Conservation (phyloP, 1,140 invertebrate species). For the Pristionchus pacificus region DNA sequence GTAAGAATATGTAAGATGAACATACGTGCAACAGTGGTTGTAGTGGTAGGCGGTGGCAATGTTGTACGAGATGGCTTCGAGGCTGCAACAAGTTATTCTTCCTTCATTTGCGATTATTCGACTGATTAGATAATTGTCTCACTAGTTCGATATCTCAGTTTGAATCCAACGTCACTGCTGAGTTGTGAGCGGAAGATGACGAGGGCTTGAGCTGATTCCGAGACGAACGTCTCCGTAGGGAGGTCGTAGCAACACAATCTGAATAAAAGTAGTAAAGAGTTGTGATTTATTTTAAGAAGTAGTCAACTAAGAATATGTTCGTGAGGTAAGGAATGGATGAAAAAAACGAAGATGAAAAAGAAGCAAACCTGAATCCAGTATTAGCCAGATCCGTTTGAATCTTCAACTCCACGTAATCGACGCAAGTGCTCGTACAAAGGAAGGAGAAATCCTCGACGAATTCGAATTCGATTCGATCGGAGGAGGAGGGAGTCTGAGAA, state of each 20-base stretch:
- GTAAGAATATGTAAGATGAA: neutral
- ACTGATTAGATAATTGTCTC: conserved; percentile 16
- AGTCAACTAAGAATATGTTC: too few relatives aligned
- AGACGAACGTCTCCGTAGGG: conserved; percentile 42
- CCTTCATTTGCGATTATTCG: neutral
- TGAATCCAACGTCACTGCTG: conserved; percentile 45
- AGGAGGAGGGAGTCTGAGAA: neutral
- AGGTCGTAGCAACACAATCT: conserved; percentile 42
- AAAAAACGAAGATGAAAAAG: too few relatives aligned
- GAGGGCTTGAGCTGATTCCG: conserved; percentile 38
- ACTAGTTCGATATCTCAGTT: conserved; percentile 42
- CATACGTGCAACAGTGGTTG: neutral
- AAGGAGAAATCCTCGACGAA: conserved; percentile 53
- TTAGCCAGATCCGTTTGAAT: conserved; percentile 43
- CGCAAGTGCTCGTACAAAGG: conserved; percentile 48
- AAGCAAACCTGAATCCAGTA: conserved; percentile 43
- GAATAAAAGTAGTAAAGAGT: conserved; percentile 1
- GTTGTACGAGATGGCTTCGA: conserved; percentile 20
- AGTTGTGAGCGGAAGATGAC: conserved; percentile 47
- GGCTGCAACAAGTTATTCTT: conserved; percentile 13
- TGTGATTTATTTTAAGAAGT: too few relatives aligned
- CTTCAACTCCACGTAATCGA: conserved; percentile 53
- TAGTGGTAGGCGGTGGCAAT: conserved; percentile 6
- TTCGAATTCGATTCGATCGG: conserved; percentile 41
- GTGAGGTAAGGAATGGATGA: too few relatives aligned